Evolutionary conservation across 2,797 vertebrate genomes (phyloP), one percentile per base, ranked within the genome.

Genomic region (Calcarius lapponicus): DNA sequence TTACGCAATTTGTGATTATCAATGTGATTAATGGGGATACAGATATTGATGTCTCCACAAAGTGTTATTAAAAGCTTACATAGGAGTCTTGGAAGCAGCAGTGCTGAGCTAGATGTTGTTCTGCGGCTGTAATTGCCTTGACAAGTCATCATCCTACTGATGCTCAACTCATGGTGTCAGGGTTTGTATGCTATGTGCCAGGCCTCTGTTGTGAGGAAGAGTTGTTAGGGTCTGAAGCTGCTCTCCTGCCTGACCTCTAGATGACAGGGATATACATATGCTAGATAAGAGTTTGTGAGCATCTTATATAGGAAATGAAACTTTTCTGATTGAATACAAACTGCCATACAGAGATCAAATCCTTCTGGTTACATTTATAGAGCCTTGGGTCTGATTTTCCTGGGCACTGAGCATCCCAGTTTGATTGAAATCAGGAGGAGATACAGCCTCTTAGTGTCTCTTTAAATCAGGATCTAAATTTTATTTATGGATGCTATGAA

Each of bases 401-500:
- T 64, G 86, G 83, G 71, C 80, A 25, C 34, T 61, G 73, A 94
- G 53, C 76, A 71, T 66, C 71, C n/a, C 60, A 54, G 51, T 83
- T 92, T 78, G 90, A 81, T 84, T 80, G 76, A 96, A 96, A 91
- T 80, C 91, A 84, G 50, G 73, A 82, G 58, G 36, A 88, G 86
- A 92, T 86, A 57, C 58, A 90, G 93, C 74, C 84, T 94, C 82
- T 88, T 92, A 82, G 26, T 81, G 88, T 86, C 90, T 94, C 88
- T 93, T 91, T 90, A 93, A 88, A 94, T 96, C 80, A 92, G 86
- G 73, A 90, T 93, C 90, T 88, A 92, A 93, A 90, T 91, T 96
- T 95, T 94, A 91, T 96, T 96, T 96, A 92, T 92, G 80, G 71
- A 64, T 95, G 48, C 88, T 90, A 66, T 73, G 83, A 97, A 90